Percentiles rank a stretch among this genome's conserved stretches.
phyloP scores from a whole-genome alignment of 2,797 vertebrate species.

The Mycteria americana region DNA sequence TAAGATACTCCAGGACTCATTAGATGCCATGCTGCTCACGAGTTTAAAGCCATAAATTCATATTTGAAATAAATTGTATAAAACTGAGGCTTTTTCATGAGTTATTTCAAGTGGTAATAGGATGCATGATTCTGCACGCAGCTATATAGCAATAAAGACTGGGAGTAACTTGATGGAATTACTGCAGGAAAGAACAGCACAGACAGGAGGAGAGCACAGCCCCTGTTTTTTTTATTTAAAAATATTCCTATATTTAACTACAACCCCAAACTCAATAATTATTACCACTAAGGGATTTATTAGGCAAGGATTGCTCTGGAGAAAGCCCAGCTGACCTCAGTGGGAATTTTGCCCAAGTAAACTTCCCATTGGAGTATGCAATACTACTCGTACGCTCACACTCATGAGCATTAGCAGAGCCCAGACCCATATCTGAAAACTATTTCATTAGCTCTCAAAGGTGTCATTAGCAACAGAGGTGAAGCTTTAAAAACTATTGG shows the following conservation, averaged over 20 bases:
- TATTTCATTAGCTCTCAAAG: slow-evolving; percentile 17
- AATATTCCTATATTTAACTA: neutral
- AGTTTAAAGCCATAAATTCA: neutral
- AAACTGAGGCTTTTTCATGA: neutral
- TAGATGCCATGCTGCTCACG: neutral
- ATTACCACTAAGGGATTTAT: slow-evolving; percentile 15
- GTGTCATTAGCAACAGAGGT: neutral
- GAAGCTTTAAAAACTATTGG: neutral
- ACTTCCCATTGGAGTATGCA: neutral
- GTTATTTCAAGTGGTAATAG: neutral
- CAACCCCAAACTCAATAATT: slow-evolving; percentile 6
- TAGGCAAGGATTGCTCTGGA: slow-evolving; percentile 5
- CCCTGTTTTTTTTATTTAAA: neutral
- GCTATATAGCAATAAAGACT: neutral
- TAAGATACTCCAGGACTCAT: neutral
- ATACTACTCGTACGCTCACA: neutral
- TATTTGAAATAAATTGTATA: neutral
- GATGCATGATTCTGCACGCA: neutral
- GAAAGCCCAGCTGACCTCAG: slow-evolving; percentile 25
- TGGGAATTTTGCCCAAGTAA: slow-evolving; percentile 42
- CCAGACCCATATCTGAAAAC: neutral
- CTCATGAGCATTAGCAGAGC: neutral
- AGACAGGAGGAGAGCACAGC: neutral
- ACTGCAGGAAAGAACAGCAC: neutral
- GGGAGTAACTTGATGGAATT: neutral